phyloP scores from a whole-genome alignment of 2,797 vertebrate species.

The Tinamus major region DNA sequence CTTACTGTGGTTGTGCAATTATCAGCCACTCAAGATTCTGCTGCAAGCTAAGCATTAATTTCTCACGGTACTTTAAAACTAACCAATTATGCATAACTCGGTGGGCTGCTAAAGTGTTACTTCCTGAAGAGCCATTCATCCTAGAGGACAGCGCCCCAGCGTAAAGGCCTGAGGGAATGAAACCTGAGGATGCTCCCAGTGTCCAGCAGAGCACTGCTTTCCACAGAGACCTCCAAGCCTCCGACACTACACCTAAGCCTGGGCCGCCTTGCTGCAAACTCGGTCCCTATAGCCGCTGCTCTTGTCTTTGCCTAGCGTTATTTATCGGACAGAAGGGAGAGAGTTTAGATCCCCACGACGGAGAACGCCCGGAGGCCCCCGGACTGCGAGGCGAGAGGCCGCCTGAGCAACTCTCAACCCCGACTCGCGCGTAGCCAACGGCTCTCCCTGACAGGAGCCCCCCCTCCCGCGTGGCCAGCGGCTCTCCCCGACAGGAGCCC shows the following conservation, averaged over 20 bases:
- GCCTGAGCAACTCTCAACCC: no score
- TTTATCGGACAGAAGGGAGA: background rate
- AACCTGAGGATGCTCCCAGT: background rate
- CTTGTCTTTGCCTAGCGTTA: no score
- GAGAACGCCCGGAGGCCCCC: background rate
- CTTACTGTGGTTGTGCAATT: background rate
- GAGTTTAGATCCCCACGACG: no score
- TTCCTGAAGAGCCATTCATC: background rate
- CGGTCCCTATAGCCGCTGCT: background rate
- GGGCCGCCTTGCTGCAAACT: no score
- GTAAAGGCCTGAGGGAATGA: background rate
- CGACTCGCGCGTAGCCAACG: no score
- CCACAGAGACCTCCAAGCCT: background rate
- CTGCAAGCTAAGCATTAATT: background rate
- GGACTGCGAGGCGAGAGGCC: no score
- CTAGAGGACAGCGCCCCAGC: background rate
- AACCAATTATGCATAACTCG: fast-evolving
- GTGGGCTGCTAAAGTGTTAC: background rate
- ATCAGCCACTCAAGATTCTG: background rate
- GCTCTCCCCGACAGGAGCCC: background rate
- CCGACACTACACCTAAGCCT: no score
- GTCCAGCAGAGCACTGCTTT: no score
- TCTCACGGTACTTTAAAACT: background rate
- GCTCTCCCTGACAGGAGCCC: no score
- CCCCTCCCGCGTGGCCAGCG: no score